Evolutionary conservation across 2,797 vertebrate genomes (phyloP).

Genomic region (Oryzias sinensis): DNA sequence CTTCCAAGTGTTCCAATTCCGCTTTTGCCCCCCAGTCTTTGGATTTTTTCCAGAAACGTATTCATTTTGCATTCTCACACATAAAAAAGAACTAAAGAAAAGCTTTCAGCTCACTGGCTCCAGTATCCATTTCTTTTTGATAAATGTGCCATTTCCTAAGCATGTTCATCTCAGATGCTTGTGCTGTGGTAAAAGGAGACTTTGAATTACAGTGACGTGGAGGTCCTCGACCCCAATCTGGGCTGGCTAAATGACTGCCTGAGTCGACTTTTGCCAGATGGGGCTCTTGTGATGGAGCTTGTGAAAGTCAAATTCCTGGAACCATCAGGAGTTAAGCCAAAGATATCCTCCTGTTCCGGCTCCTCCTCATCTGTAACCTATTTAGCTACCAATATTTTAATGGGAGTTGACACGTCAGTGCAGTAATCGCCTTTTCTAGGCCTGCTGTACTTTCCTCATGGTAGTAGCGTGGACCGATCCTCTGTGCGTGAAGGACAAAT

Average conservation of each 20-base stretch:
- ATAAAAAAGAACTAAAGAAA: not conserved
- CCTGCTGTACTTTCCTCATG: too few species aligned
- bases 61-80: slow-evolving; percentile 6
- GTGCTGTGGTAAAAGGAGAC: slow-evolving; percentile 29
- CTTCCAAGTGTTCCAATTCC: not conserved
- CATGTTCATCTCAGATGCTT: not conserved
- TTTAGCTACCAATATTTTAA: not conserved
- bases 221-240: slow-evolving; percentile 64
- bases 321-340: slow-evolving; percentile 34
- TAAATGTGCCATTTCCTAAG: slow-evolving; percentile 32
- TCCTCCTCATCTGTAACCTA: not conserved
- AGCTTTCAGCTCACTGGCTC: slow-evolving; percentile 7
- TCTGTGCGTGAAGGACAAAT: too few species aligned
- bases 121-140: slow-evolving; percentile 43
- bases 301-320: slow-evolving; percentile 44
- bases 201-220: slow-evolving; percentile 43
- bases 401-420: too few species aligned
- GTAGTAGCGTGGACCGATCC: too few species aligned
- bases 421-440: too few species aligned
- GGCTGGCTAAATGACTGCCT: slow-evolving; percentile 59
- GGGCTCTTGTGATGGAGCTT: slow-evolving; percentile 31
- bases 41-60: slow-evolving; percentile 5
- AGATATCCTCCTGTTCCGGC: slow-evolving; percentile 17
- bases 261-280: slow-evolving; percentile 54
- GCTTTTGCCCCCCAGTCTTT: not conserved